Evolutionary conservation across 2,888 invertebrate species (phyloP), one percentile per base, ranked within the genome.

Genomic region (Artemia sinica): DNA sequence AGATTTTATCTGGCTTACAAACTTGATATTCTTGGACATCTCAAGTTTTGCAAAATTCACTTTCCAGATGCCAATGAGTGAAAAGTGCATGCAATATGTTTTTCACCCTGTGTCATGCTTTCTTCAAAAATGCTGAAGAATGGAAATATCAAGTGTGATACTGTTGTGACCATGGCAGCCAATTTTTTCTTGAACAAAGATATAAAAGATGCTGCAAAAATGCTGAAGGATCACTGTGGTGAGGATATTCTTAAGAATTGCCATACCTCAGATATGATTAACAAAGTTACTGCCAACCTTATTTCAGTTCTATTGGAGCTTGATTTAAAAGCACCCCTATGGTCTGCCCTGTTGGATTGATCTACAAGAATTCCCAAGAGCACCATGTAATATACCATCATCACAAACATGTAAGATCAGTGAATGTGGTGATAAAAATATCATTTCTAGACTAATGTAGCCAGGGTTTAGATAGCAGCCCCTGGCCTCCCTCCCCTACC

Each of bases 221-320:
- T 51, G 52, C 52, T 51, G 52, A 51, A 51, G n/a, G 52, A 51
- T 51, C 52, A 51, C 11, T 51, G 52, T 51, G 52, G n/a, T 51
- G n/a, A 11, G 52, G 52, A 51, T 51, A 51, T 51, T n/a, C 11
- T 51, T 11, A 51, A 51, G 52, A n/a, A 51, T 51, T n/a, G 52
- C 52, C 52, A n/a, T 11, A 51, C 52, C 52, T 51, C 52, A 51
- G 52, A 11, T 51, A 11, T n/a, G 52, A n/a, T 51, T 51, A n/a
- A n/a, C 52, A 51, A 11, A 11, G 52, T 51, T 11, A 51, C n/a
- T 51, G 52, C 52, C 52, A n/a, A 51, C 52, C 11, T 51, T 51
- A 51, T 51, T 51, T 51, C 52, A 51, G 52, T n/a, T 51, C 52
- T 51, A 51, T 51, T n/a, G 52, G 52, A 51, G n/a, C 52, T 51